Base-by-base conservation (phyloP, 2,113 vertebrate genomes). In the Elachura formosa region DNA sequence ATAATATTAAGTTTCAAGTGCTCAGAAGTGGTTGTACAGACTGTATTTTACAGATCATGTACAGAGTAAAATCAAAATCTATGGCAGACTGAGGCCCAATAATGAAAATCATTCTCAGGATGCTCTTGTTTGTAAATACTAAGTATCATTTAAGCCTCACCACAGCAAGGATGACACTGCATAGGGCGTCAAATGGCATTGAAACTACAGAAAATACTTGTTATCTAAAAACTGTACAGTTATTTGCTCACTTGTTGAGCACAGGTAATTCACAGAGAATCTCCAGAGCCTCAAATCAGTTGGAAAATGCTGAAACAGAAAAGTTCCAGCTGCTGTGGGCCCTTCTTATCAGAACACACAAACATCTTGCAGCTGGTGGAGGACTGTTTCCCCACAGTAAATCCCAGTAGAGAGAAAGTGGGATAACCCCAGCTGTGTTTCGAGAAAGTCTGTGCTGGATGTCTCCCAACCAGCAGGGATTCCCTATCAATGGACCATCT, bases 1-100 rank as follows among this genome's bases (percentile, higher is more conserved):
- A 98, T 96, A 93, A 96, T 97, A 96, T 98, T 94, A 63, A 71
- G 24, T 98, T 98, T 97, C 98, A 88, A 49, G 88, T 71, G 74
- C 94, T 97, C 96, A 93, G 94, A 91, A 93, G 96, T 83, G 87
- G 87, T 31, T 64, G 76, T 5, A 5, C 95, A 96, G 97, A 88
- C 94, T 94, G 92, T 96, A 78, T 97, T 97, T 97, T 96, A 95
- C 89, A 96, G 84, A 87, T 78, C 84, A 82, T 36, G 64, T 87
- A 59, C 89, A 93, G 81, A 43, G 87, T 68, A 95, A 96, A 97
- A 94, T 90, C 96, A 88, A 95, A 97, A 96, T 96, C 96, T 95
- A 68, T 95, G 92, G 83, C 96, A 96, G 96, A 95, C 75, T 96
- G 96, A 89, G 58, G 92, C 48, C 59, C 73, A 93, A 69, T 87